Evolutionary conservation across 2,888 invertebrate species (phyloP).

Genomic region (Palloptera scutellata): DNA sequence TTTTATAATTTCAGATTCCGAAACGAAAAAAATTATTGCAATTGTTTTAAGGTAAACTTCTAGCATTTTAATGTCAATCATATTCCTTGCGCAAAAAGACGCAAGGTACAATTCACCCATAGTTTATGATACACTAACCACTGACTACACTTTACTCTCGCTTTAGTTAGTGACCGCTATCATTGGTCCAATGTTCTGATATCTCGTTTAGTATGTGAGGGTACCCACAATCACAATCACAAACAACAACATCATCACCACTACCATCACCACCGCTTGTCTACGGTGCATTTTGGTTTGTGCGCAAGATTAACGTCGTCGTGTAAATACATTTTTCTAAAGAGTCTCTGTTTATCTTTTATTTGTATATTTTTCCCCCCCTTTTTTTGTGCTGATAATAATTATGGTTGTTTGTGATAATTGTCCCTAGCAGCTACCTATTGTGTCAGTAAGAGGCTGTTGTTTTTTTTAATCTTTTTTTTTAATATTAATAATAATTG

Average conservation of each 20-base stretch:
- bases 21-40: slow-evolving; percentile 47
- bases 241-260: slow-evolving; percentile 24
- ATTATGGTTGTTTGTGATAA: slow-evolving; percentile 58
- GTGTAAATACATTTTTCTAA: slow-evolving; percentile 28
- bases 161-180: no score
- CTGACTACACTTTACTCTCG: no score
- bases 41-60: slow-evolving; percentile 63
- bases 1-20: slow-evolving; percentile 27
- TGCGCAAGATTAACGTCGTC: slow-evolving; percentile 31
- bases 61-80: slow-evolving; percentile 62
- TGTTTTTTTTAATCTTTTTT: slow-evolving; percentile 22
- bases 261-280: slow-evolving; percentile 15
- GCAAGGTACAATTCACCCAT: not conserved
- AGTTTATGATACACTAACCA: no score
- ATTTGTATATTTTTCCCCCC: slow-evolving; percentile 13
- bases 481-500: slow-evolving; percentile 48
- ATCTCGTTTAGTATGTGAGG: no score
- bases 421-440: slow-evolving; percentile 41
- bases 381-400: slow-evolving; percentile 51
- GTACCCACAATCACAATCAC: no score
- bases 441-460: slow-evolving; percentile 43
- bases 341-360: slow-evolving; percentile 36
- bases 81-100: slow-evolving; percentile 4
- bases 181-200: no score
- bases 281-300: slow-evolving; percentile 7